Base-by-base conservation (phyloP, 2,113 vertebrate genomes). In the Lethenteron reissneri region DNA sequence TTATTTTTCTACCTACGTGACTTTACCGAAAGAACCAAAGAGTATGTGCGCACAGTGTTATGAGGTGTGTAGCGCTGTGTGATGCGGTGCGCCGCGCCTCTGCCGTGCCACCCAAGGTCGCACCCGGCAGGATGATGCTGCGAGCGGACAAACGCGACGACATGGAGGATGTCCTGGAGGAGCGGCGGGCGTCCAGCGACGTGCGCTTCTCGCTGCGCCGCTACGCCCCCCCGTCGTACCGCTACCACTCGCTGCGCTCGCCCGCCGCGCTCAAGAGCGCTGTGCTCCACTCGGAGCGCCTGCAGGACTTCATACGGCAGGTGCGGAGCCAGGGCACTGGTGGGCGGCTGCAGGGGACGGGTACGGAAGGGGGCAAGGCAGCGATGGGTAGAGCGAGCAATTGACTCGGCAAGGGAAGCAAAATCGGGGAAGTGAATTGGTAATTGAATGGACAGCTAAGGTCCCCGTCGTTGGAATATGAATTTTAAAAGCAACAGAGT, bases 101-200 rank as follows among this genome's bases (percentile, higher is more conserved):
- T 41, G 41, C 41, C 64, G n/a, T 11, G 11, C 25, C 64, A 68
- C n/a, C 25, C n/a, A 68, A 68, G 64, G n/a, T 68, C 10, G 64
- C n/a, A 1, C 41, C 64, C 10, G 11, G 11, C n/a, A 25, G 64
- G n/a, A 68, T 68, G 64, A 25, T 68, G n/a, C 25, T 25, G 64
- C 64, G n/a, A 25, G 64, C n/a, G 72, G 91, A 86, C 80, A 96
- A 90, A 21, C 83, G 89, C 77, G 89, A 95, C 77, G 87, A 90
- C 14, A 89, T 95, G 78, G 92, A 95, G 83, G 95, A 97, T 78
- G 79, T 90, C 8, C 73, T 99, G 76, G 90, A 96, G 76, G 95
- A 99, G 74, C 85, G 92, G 59, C 82, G 88, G 60, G 80, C 80
- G 70, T 85, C 83, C 78, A 97, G 92, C n/a, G 95, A 99, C 79